A percentile compares a stretch with the other conserved stretches of the same genome.
phyloP scores from a whole-genome alignment of 2,113 vertebrate genomes.

The Glaucidium brasilianum region DNA sequence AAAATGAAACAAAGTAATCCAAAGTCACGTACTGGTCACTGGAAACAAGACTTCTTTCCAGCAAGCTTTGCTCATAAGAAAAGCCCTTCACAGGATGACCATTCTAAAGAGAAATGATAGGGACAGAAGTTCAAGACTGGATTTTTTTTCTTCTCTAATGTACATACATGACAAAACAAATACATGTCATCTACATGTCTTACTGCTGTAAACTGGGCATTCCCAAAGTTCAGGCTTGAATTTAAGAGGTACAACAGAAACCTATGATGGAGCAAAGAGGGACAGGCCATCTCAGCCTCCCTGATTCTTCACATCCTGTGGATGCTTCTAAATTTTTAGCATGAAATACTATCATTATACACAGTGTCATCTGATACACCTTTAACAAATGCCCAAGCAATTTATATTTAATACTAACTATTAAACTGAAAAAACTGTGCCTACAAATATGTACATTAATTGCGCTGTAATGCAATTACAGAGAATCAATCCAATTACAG shows the following conservation, averaged over 20 bases:
- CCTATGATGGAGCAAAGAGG: neutral
- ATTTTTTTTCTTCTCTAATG: neutral
- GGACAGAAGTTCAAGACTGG: neutral
- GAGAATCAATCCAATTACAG: neutral
- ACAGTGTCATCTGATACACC: neutral
- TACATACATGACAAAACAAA: neutral
- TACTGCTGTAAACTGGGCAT: neutral
- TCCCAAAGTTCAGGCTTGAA: neutral
- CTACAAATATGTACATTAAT: neutral
- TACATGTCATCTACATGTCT: neutral
- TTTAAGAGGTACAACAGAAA: neutral
- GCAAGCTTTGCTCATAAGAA: neutral
- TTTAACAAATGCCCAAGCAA: neutral
- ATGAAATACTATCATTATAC: neutral
- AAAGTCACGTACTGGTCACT: neutral
- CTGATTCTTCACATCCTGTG: neutral
- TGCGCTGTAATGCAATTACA: neutral
- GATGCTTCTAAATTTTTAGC: neutral
- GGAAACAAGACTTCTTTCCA: neutral
- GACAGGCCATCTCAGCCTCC: neutral
- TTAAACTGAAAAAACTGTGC: neutral
- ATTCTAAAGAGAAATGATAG: neutral
- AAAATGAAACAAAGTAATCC: neutral
- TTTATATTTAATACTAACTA: neutral
- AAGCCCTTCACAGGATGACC: neutral